A percentile compares a stretch with the other conserved stretches of the same genome.
Conservation (phyloP, 1,140 invertebrate species). For the Drosophila sechellia region DNA sequence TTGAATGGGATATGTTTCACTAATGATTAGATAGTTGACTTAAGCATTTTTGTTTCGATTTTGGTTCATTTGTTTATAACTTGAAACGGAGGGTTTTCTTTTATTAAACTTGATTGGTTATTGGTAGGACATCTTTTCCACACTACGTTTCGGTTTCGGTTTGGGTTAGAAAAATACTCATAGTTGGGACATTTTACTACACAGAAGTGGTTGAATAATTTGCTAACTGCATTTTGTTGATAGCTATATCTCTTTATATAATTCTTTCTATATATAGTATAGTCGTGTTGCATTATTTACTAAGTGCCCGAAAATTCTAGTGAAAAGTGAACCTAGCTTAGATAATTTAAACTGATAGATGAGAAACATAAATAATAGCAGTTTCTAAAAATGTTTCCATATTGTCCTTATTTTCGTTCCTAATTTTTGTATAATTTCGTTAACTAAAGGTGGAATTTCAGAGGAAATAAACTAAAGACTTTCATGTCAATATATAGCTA, state of each 20-base stretch:
- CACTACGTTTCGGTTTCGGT: constrained; percentile 22
- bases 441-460: constrained; percentile 34
- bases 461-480: constrained; percentile 4
- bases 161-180: constrained; percentile 71
- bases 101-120: constrained; percentile 67
- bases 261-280: constrained; percentile 35
- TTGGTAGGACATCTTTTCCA: constrained; percentile 64
- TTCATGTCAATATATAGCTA: constrained; percentile 14
- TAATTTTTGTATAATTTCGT: constrained; percentile 29
- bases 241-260: constrained; percentile 38
- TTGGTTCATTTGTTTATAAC: constrained; percentile 81
- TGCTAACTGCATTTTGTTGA: constrained; percentile 50
- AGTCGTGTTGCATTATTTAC: constrained; percentile 20
- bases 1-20: constrained; percentile 56
- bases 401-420: constrained; percentile 63
- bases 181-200: constrained; percentile 56
- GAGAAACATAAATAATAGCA: constrained; percentile 22
- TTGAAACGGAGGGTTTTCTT: constrained; percentile 78
- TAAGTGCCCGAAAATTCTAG: constrained; percentile 44
- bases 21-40: constrained; percentile 42
- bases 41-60: constrained; percentile 60
- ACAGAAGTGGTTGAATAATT: constrained; percentile 57
- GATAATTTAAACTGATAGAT: constrained; percentile 15
- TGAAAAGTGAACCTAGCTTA: constrained; percentile 29
- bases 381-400: constrained; percentile 42